These are phyloP conservation scores for Muscina levida DNA, from an alignment of 2,888 invertebrate species.

Conservation along the genomic window DNA sequence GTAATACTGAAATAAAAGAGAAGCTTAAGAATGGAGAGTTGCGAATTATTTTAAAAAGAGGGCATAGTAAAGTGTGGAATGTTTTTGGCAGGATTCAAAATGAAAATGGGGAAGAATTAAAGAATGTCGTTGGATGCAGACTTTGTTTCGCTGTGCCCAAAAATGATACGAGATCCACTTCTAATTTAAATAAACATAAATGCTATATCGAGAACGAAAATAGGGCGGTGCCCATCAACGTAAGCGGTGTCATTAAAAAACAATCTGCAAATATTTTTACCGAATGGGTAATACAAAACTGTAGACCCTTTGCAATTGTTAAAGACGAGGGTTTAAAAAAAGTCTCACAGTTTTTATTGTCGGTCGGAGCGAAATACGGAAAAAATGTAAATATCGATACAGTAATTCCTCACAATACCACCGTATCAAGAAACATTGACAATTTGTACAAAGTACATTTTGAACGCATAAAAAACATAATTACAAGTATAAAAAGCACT, in stretches of 20 bases:
- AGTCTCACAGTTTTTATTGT: neutral
- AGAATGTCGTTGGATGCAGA: constrained; percentile 29
- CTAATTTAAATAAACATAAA: constrained; percentile 34
- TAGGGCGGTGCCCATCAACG: constrained; percentile 9
- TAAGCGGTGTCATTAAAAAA: constrained; percentile 21
- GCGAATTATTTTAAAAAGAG: constrained; percentile 11
- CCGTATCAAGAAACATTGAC: neutral
- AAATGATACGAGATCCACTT: constrained; percentile 30
- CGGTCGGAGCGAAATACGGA: neutral
- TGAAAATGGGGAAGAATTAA: neutral
- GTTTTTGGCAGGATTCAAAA: neutral
- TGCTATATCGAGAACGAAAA: constrained; percentile 19
- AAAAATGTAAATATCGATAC: neutral
- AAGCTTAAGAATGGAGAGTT: constrained; percentile 26
- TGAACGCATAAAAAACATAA: neutral
- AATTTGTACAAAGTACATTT: neutral
- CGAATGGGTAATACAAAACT: neutral
- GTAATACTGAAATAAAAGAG: constrained; percentile 31
- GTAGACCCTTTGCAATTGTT: neutral
- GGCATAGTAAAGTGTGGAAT: neutral
- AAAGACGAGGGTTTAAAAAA: neutral
- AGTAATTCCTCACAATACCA: neutral
- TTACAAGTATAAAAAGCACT: neutral
- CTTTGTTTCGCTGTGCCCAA: constrained; percentile 19
- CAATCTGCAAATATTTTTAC: constrained; percentile 15